Conservation (phyloP, 2,797 vertebrate species). For the Lepilemur ruficaudatus region DNA sequence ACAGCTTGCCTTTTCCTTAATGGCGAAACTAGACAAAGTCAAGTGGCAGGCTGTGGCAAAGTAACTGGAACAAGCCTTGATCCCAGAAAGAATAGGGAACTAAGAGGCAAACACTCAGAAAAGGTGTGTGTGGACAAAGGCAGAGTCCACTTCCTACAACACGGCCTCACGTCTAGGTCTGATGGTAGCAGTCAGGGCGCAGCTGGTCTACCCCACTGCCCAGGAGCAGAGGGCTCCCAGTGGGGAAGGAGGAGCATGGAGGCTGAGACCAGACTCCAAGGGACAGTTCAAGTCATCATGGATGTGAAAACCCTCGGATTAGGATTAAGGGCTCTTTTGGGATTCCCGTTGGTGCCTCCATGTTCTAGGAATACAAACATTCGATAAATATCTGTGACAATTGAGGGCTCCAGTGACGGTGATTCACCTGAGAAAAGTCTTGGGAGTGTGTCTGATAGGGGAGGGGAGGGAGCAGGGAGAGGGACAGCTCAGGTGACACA, state of each 20-base stretch:
- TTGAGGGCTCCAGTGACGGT: too few relatives aligned
- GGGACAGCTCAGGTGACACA: background rate
- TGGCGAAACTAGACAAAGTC: background rate
- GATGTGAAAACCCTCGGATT: background rate
- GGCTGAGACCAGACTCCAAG: background rate
- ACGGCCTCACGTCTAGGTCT: background rate
- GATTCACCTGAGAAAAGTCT: background rate
- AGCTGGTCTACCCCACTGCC: background rate
- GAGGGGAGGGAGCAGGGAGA: background rate
- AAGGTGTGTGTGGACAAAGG: background rate
- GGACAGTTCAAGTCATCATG: background rate
- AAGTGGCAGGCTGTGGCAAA: background rate
- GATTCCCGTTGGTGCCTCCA: background rate
- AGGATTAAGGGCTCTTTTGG: background rate
- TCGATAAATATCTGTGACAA: background rate
- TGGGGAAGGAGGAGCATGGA: background rate
- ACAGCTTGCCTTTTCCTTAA: background rate
- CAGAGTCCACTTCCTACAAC: background rate
- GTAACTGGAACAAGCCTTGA: background rate
- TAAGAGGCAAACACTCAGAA: background rate
- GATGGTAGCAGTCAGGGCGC: background rate
- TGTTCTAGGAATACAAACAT: background rate
- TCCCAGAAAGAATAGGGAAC: background rate
- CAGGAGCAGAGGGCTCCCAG: background rate
- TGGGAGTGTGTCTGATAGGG: background rate